Conservation (phyloP, 2,113 vertebrate genomes). For the Puffinus mauretanicus region DNA sequence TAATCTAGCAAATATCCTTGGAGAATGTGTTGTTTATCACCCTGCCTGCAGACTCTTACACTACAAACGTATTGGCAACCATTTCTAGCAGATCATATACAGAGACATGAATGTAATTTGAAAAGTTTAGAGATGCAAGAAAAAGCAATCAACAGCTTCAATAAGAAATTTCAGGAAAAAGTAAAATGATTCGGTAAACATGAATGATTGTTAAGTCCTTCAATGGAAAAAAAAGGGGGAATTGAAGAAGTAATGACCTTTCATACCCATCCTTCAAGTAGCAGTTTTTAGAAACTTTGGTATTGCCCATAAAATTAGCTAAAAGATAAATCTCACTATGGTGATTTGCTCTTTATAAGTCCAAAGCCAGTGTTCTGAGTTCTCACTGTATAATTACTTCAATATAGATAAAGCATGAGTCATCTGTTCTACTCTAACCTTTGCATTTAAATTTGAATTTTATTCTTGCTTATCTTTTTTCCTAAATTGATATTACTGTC, state of each 20-base stretch:
- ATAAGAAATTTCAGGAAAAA: neutral
- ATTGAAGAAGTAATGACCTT: constrained; percentile 39
- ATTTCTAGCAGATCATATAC: constrained; percentile 19
- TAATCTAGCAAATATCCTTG: constrained; percentile 48
- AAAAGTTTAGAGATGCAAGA: constrained; percentile 6
- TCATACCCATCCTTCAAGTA: neutral
- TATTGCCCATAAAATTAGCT: constrained; percentile 45
- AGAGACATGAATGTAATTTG: constrained; percentile 21
- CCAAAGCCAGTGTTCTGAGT: constrained; percentile 50
- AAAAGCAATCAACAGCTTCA: constrained; percentile 3
- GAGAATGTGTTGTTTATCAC: constrained; percentile 43
- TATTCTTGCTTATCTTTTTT: constrained; percentile 58
- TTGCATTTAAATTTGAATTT: constrained; percentile 67
- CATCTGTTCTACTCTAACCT: constrained; percentile 61
- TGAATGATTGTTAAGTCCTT: neutral
- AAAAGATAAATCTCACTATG: constrained; percentile 55
- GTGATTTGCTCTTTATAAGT: constrained; percentile 63
- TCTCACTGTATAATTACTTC: constrained; percentile 62
- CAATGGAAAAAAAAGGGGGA: neutral
- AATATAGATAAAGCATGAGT: constrained; percentile 58
- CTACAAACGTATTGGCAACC: constrained; percentile 20
- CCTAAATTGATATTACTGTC: constrained; percentile 55
- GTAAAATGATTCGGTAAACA: constrained; percentile 1
- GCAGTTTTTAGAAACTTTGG: constrained; percentile 32
- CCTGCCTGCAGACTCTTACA: constrained; percentile 25